Base-by-base conservation (phyloP, 2,888 invertebrate species). In the Luperina testacea region DNA sequence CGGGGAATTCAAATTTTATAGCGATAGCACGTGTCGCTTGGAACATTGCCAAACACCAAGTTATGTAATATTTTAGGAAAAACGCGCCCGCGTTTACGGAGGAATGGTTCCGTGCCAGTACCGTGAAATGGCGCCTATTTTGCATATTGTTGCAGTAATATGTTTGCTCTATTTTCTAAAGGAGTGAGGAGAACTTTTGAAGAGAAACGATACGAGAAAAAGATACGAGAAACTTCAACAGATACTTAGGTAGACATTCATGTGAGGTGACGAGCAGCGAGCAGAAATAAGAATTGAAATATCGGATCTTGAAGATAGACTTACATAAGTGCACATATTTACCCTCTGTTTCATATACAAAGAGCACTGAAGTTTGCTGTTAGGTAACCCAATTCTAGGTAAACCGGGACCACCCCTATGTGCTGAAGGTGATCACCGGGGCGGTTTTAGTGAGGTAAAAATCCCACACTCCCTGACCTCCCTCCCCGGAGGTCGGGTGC, bases 21-120 rank as follows among this genome's bases (percentile, higher is more conserved):
- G 73, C 75, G 71, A 72, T 45, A 77, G 77, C 87, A 81, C 85
- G 87, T 87, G 81, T 75, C 67, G 64, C 51, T 67, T 89, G 88
- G 89, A 85, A 59, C 17, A 59, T 27, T 15, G 78, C 88, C 88
- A 88, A 83, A 72, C 70, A 67, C 51, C 59, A 42, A 80, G 75
- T 85, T 88, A 74, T 80, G 81, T 75, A 88, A 88, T 80, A 78
- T 84, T 87, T 89, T 75, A 74, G 78, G 80, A 80, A 87, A 87
- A 81, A 78, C 78, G 67, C 57, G 45, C 32, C 45, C 53, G 70
- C 38, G 42, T 77, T 69, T 51, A 38, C 48, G 48, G 64, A 51
- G 48, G 53, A 53, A 57, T 69, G 61, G 64, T 77, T 63, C 38
- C 71, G 67, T 78, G 87, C 51, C 53, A 74, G 69, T 75, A 77